phyloP scores from a whole-genome alignment of 2,888 invertebrate species.

The Sesia bembeciformis region DNA sequence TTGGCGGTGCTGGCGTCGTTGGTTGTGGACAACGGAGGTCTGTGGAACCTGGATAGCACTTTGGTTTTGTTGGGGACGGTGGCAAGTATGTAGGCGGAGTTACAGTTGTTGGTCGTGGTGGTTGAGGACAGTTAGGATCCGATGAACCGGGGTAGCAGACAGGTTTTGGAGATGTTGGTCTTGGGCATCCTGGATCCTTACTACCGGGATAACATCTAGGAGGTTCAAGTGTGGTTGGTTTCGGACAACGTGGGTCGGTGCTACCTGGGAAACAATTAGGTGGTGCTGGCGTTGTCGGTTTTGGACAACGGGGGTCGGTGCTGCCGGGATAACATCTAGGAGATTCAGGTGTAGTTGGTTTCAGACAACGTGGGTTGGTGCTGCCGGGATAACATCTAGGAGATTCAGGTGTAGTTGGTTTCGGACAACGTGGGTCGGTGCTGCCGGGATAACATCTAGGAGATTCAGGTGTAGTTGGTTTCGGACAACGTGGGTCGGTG shows the following conservation, averaged over 20 bases:
- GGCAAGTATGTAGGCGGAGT: slow-evolving; percentile 1
- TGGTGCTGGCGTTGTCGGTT: slow-evolving; percentile 6
- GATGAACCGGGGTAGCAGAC: slow-evolving; percentile 40
- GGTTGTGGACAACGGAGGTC: slow-evolving; percentile 19
- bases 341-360: slow-evolving; percentile 10
- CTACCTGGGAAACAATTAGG: slow-evolving; percentile 24
- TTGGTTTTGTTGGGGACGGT: slow-evolving; percentile 22
- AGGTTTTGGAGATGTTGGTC: slow-evolving; percentile 12
- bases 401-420: slow-evolving; percentile 8
- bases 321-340: slow-evolving; percentile 23
- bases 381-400: slow-evolving; percentile 10
- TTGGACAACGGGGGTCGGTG: slow-evolving; percentile 16
- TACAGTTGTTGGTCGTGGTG: slow-evolving; percentile 29
- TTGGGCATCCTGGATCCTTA: slow-evolving; percentile 22
- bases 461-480: slow-evolving; percentile 4
- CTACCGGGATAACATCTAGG: slow-evolving; percentile 32
- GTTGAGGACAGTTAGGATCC: slow-evolving; percentile 23
- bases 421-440: slow-evolving; percentile 20
- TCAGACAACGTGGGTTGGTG: slow-evolving; percentile 17
- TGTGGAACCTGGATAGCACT: slow-evolving; percentile 24
- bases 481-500: slow-evolving; percentile 22
- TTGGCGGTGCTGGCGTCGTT: slow-evolving; percentile 12
- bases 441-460: slow-evolving; percentile 30
- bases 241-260: slow-evolving; percentile 19
- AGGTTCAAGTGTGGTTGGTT: slow-evolving; percentile 6